A percentile compares a stretch with the other conserved stretches of the same genome.
Evolutionary conservation across 2,797 vertebrate species (phyloP).

Genomic region (Lophius americanus): DNA sequence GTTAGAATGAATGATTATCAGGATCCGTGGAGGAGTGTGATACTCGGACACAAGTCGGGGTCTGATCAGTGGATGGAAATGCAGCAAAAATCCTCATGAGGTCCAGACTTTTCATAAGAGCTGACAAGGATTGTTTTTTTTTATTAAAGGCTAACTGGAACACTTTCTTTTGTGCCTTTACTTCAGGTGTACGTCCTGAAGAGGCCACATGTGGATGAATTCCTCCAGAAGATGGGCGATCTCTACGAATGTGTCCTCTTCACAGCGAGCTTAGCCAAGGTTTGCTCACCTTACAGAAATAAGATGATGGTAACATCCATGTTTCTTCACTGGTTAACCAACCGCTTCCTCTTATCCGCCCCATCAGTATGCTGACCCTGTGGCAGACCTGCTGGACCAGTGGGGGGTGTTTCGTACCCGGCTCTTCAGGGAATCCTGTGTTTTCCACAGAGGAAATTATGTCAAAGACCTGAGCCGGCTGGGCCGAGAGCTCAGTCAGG

Average conservation of each 20-base stretch:
- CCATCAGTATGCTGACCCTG: constrained; percentile 94
- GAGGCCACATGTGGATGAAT: constrained; percentile 96
- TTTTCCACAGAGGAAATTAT: constrained; percentile 98
- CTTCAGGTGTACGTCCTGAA: constrained; percentile 96
- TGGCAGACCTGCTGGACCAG: constrained; percentile 95
- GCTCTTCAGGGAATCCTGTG: constrained; percentile 98
- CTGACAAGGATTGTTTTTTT: too few species aligned
- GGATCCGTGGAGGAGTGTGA: too few species aligned
- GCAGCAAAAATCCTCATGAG: too few species aligned
- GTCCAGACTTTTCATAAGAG: too few species aligned
- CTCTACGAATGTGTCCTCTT: constrained; percentile 98
- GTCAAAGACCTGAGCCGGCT: constrained; percentile 98
- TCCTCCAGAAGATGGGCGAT: constrained; percentile 98
- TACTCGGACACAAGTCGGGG: too few species aligned
- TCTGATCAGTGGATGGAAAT: too few species aligned
- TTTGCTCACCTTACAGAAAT: constrained; percentile 49
- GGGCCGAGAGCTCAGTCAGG: constrained; percentile 93
- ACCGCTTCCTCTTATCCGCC: constrained; percentile 6
- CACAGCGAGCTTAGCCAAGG: constrained; percentile 97
- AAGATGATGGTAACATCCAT: neutral
- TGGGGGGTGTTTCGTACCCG: constrained; percentile 96
- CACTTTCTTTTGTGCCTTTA: neutral
- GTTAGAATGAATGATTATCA: too few species aligned
- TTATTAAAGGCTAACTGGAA: too few species aligned
- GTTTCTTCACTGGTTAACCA: neutral